Conservation (phyloP, 2,888 invertebrate genomes). For the Mechanitis messenoides region DNA sequence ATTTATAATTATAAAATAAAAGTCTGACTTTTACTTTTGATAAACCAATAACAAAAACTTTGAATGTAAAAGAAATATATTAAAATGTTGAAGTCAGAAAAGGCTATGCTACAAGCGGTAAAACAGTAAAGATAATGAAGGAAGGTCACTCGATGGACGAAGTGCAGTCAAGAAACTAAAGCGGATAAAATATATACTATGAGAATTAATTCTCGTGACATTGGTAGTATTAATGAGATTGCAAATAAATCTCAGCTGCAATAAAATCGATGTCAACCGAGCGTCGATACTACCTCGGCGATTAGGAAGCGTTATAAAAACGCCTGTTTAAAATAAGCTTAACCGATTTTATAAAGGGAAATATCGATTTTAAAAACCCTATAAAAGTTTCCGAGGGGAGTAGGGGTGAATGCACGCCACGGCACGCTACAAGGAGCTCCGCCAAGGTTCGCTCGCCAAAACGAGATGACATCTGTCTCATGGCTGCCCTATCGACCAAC, state of each 20-base stretch:
- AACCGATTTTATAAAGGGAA: slow-evolving; percentile 33
- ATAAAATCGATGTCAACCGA: slow-evolving; percentile 21
- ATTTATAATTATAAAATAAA: no score
- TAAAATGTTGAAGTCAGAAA: no score
- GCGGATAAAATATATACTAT: background rate
- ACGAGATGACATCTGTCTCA: slow-evolving; percentile 47
- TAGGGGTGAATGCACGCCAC: slow-evolving; percentile 60
- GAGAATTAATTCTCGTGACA: slow-evolving; percentile 20
- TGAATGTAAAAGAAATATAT: no score
- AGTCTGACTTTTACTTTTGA: no score
- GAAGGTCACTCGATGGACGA: background rate
- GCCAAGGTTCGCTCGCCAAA: slow-evolving; percentile 53
- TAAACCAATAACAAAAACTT: no score
- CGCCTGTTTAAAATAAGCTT: slow-evolving; percentile 18
- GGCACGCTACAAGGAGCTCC: slow-evolving; percentile 45
- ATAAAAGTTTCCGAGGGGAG: slow-evolving; percentile 52
- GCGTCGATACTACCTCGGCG: slow-evolving; percentile 11
- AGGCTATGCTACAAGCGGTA: no score
- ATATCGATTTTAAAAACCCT: slow-evolving; percentile 69
- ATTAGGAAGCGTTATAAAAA: slow-evolving; percentile 30
- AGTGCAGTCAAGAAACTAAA: no score
- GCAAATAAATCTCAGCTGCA: slow-evolving; percentile 24
- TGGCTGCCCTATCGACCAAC: slow-evolving; percentile 18
- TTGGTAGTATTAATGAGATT: slow-evolving; percentile 27
- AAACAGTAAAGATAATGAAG: background rate